Percentiles rank a stretch among this genome's conserved stretches.
These are phyloP conservation scores for Drosophila sp. DNA, from an alignment of 1,140 invertebrate genomes.

Conservation along the genomic window DNA sequence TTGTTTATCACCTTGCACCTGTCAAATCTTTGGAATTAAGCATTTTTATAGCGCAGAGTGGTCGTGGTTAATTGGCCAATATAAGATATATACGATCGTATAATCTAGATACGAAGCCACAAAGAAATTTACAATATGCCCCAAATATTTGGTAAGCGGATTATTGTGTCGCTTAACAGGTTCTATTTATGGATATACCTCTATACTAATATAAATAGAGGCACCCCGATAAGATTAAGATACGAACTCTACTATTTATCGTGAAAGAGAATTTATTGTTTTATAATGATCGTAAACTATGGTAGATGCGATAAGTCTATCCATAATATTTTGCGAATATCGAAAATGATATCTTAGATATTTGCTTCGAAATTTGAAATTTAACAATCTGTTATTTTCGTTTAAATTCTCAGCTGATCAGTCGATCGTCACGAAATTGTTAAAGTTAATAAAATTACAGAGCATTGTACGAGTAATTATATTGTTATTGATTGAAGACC, in stretches of 20 bases:
- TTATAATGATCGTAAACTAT: slow-evolving; percentile 19
- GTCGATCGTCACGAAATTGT: no score
- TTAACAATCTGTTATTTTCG: no score
- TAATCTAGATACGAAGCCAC: neutral
- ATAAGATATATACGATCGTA: slow-evolving; percentile 23
- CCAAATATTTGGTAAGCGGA: slow-evolving; percentile 30
- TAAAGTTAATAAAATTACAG: no score
- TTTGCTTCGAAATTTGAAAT: neutral
- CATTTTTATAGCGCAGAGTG: slow-evolving; percentile 12
- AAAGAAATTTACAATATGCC: slow-evolving; percentile 27
- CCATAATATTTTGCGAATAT: neutral
- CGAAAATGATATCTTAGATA: neutral
- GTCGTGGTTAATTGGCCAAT: slow-evolving; percentile 4
- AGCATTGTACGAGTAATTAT: neutral
- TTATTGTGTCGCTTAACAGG: slow-evolving; percentile 31
- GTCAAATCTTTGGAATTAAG: slow-evolving; percentile 25
- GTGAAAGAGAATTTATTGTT: slow-evolving; percentile 24
- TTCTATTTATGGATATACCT: slow-evolving; percentile 34
- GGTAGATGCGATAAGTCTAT: slow-evolving; percentile 5
- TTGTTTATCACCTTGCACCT: slow-evolving; percentile 25
- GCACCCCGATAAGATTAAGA: slow-evolving; percentile 43
- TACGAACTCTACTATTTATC: slow-evolving; percentile 9
- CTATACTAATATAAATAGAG: neutral
- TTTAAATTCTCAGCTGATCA: no score
- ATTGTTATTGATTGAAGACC: neutral